A percentile compares a stretch with the other conserved stretches of the same genome.
Evolutionary conservation across 2,113 vertebrate genomes (phyloP).

Genomic region (Elanoides forficatus): DNA sequence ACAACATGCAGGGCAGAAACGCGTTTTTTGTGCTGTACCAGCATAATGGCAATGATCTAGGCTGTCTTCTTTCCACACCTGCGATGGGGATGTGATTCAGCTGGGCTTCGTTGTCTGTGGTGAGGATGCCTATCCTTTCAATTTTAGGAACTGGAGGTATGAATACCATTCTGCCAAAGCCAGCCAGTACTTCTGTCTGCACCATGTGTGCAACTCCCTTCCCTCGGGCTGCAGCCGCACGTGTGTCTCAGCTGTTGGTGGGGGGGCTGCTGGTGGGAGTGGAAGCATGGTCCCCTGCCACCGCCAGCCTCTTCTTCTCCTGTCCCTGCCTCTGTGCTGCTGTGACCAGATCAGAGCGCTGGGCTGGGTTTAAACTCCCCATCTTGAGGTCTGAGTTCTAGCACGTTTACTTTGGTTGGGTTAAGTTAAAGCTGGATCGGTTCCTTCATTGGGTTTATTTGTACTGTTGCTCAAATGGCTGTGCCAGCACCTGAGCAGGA

Average conservation of each 20-base stretch:
- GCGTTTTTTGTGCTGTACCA: background rate
- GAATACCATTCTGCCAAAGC: background rate
- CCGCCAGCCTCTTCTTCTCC: background rate
- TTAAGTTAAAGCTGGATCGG: background rate
- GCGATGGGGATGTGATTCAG: background rate
- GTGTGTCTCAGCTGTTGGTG: accelerated
- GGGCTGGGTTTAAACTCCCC: background rate
- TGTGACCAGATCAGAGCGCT: background rate
- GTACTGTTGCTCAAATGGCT: background rate
- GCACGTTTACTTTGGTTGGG: background rate
- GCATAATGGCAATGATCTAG: background rate
- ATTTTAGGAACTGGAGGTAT: background rate
- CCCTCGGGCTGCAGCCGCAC: accelerated
- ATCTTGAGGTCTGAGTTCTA: background rate
- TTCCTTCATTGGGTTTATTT: background rate
- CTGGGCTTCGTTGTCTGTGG: background rate
- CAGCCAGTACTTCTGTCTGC: background rate
- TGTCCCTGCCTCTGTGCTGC: accelerated
- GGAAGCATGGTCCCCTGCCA: accelerated
- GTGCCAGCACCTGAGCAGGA: background rate
- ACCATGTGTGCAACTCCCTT: accelerated
- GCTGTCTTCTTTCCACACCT: background rate
- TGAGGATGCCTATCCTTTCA: background rate
- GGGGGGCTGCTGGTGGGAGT: background rate
- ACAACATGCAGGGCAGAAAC: background rate